Evolutionary conservation across 2,797 vertebrate species (phyloP).

Genomic region (Odontamblyopus lacepedii): DNA sequence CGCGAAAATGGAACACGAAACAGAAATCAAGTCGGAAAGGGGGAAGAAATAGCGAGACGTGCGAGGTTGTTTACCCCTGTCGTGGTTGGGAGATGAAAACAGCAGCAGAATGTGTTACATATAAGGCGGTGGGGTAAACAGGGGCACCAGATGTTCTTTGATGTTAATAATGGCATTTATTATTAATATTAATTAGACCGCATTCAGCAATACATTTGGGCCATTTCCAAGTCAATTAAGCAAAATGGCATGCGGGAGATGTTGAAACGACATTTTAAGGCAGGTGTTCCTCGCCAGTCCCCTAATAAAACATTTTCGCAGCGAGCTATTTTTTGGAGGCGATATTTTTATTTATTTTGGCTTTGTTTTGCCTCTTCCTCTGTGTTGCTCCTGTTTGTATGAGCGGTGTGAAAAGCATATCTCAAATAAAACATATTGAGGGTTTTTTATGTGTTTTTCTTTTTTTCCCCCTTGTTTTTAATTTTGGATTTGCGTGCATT

Average conservation of each 20-base stretch:
- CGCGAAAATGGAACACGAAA: slow-evolving; percentile 33
- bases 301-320: slow-evolving; percentile 99
- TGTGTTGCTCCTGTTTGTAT: slow-evolving; percentile 48
- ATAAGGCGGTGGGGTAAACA: slow-evolving; percentile 99
- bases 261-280: slow-evolving; percentile 99
- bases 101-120: slow-evolving; percentile 98
- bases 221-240: slow-evolving; percentile 99
- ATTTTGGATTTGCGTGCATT: slow-evolving; percentile 43
- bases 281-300: slow-evolving; percentile 94
- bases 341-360: slow-evolving; percentile 71
- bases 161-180: slow-evolving; percentile 99
- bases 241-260: slow-evolving; percentile 99
- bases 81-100: slow-evolving; percentile 96
- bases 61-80: slow-evolving; percentile 87
- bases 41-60: slow-evolving; percentile 47
- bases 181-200: slow-evolving; percentile 99
- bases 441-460: slow-evolving; percentile 16
- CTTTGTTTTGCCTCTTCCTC: slow-evolving; percentile 70
- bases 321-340: slow-evolving; percentile 91
- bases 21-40: slow-evolving; percentile 12
- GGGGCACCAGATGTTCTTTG: slow-evolving; percentile 99
- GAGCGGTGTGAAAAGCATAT: slow-evolving; percentile 34
- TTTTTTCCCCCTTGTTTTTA: slow-evolving; percentile 9
- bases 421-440: slow-evolving; percentile 64
- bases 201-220: slow-evolving; percentile 99